These are phyloP conservation scores for Minunthozetes semirufus DNA, from an alignment of 2,888 invertebrate genomes.

Conservation along the genomic window DNA sequence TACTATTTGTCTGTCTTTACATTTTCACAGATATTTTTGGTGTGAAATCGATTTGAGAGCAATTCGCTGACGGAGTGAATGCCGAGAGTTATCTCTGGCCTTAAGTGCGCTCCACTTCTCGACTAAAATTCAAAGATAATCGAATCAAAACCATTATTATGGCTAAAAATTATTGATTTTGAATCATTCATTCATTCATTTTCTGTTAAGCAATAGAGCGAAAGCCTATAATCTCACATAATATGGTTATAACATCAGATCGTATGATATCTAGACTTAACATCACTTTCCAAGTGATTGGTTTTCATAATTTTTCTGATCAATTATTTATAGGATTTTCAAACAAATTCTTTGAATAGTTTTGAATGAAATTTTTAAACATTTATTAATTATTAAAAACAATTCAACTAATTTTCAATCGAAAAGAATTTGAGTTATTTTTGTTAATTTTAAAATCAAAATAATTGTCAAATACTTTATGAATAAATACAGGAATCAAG, in stretches of 20 bases:
- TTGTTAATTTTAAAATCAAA: background rate
- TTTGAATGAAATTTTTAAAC: background rate
- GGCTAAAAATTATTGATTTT: slow-evolving; percentile 1
- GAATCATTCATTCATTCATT: background rate
- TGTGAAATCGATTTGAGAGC: background rate
- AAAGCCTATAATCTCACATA: background rate
- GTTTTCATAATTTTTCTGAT: background rate
- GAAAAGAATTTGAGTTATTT: background rate
- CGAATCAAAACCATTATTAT: background rate
- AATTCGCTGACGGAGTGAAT: background rate
- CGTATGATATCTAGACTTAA: background rate
- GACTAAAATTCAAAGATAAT: background rate
- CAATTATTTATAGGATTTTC: background rate
- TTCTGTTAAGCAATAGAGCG: background rate
- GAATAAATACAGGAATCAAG: too few species aligned
- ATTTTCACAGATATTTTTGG: too few species aligned
- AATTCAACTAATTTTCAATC: background rate
- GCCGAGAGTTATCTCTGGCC: background rate
- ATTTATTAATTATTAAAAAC: background rate
- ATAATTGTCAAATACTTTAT: too few species aligned
- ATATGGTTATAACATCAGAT: slow-evolving; percentile 2
- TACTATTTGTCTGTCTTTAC: too few species aligned
- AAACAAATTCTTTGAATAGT: background rate
- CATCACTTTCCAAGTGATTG: background rate
- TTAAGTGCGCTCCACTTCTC: background rate